Evolutionary conservation across 2,888 invertebrate species (phyloP), one percentile per base, ranked within the genome.

Genomic region (Epinotia brunnichana): DNA sequence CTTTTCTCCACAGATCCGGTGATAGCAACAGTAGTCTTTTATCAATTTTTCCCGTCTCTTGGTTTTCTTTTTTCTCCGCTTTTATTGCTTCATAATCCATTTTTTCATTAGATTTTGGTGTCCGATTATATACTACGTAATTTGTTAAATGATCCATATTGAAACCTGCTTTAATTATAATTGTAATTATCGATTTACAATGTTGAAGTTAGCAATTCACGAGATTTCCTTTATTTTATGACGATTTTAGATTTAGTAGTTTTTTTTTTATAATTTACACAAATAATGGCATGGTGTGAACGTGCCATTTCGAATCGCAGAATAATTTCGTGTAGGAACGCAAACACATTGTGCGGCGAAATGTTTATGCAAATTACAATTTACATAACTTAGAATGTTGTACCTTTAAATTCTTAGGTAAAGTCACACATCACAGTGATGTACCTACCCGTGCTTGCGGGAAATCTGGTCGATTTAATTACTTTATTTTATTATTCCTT

Each of bases 41-140:
- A 68, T 92, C 90, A 5, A 83, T 75, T 11, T 80, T 79, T 62
- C 84, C 87, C 39, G 73, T 81, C n/a, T 77, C 76, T 60, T 82
- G 83, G 44, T 79, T 66, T 56, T 41, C 87, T 70, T 83, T 85
- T 77, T 86, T 88, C 75, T 86, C 83, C 4, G 82, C 81, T 77
- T 85, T 87, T 62, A 89, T 83, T 0, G 85, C 77, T 5, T 89
- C 90, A 76, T 90, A 91, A 78, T 91, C 90, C 86, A 91, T 85
- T 69, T 75, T 80, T 56, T 87, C 83, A 4, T 82, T 84, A 21
- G 83, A 83, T 74, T 83, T 84, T n/a, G 92, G 92, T 3, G 87
- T 90, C 81, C 85, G 87, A 76, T 92, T 92, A 74, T 92, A 92
- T 54, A 92, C 86, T 73, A 92, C 75, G 73, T 82, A 92, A 64